Base-by-base conservation (phyloP, 1,140 invertebrate species). In the Mycetomoellerius zeteki region DNA sequence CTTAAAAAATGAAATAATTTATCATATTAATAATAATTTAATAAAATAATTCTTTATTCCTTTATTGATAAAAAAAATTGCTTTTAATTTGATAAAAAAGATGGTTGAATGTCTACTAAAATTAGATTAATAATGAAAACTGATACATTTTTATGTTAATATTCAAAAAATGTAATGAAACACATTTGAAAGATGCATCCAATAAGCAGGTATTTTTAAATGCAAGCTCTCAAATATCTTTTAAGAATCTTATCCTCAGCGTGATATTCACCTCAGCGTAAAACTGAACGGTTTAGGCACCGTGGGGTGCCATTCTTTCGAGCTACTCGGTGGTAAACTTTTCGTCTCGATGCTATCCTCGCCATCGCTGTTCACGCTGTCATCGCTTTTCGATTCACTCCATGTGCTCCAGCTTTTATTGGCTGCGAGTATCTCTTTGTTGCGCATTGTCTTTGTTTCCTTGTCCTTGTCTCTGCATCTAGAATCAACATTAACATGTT, bases 281-380 rank as follows among this genome's bases (percentile, higher is more conserved):
- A 97, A 97, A 92, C 96, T 96, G 94, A 97, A 97, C 21, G 97
- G 96, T 90, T 97, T 96, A 0, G 96, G 96, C 65, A 97, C 94
- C 0, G 97, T 97, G 19, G 95, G 94, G 54, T 94, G 93, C 94
- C 93, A 95, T 54, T 93, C 92, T 87, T 94, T 94, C 60, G 93
- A 91, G 85, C 86, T 93, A 52, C 62, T 88, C 2, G 94, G 88
- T 19, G 95, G 94, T 47, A 95, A 81, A 86, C 94, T 95, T 87
- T 93, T 94, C 4, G 94, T 95, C 76, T 95, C 94, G 8, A 90
- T 88, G 64, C 81, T 94, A 69, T 93, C 91, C 47, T 94, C 94
- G 1, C 60, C 89, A 43, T 94, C 93, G 64, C 92, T 95, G 16
- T 94, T 92, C 2, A 88, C 69, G 60, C 89, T 93, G n/a, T 91